A percentile compares a stretch with the other conserved stretches of the same genome.
Evolutionary conservation across 2,113 vertebrate species (phyloP).

Genomic region (Lepus americanus): DNA sequence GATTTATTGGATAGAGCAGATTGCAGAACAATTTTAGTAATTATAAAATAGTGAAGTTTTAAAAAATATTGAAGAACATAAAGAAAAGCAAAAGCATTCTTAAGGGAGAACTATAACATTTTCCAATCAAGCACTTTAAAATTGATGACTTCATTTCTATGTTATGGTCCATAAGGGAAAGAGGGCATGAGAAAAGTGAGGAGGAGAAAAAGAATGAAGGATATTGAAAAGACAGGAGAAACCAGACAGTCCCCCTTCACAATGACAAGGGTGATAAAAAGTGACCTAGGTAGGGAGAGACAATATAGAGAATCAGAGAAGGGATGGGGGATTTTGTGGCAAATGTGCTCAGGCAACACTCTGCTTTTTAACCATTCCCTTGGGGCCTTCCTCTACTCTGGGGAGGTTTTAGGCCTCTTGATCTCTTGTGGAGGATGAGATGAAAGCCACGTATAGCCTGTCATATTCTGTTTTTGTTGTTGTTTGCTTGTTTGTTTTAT

Average conservation of each 20-base stretch:
- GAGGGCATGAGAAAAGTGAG: not conserved
- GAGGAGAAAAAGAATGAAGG: not conserved
- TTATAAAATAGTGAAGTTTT: constrained; percentile 18
- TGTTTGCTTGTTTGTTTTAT: too few relatives aligned
- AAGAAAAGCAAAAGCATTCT: not conserved
- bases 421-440: not conserved
- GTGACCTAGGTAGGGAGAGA: not conserved
- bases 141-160: not conserved
- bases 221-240: not conserved
- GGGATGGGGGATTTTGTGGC: not conserved
- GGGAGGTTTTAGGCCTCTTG: not conserved
- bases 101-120: not conserved
- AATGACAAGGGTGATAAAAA: not conserved
- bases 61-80: not conserved
- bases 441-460: too few relatives aligned
- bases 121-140: constrained; percentile 13
- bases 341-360: not conserved
- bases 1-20: not conserved
- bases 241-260: not conserved
- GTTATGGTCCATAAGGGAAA: not conserved
- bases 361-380: not conserved
- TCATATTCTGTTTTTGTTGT: too few relatives aligned
- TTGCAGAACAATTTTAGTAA: constrained; percentile 29
- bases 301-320: not conserved
- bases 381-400: not conserved